Conservation (phyloP, 2,113 vertebrate genomes). For the Saguinus imperator region DNA sequence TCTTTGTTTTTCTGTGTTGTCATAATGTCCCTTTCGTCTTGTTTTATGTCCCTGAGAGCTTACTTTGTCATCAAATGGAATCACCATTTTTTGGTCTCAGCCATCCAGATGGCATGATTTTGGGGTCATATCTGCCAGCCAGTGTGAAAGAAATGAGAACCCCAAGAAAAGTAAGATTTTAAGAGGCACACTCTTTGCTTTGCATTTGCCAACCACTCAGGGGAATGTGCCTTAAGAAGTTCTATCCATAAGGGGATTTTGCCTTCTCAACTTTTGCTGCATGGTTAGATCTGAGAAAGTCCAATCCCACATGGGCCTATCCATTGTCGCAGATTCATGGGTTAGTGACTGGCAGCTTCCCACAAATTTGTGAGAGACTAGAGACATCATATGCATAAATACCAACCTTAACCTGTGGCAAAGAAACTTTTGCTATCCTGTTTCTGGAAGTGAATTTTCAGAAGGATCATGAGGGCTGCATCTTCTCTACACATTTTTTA, state of each 20-base stretch:
- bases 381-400: not conserved
- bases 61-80: not conserved
- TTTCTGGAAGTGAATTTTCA: not conserved
- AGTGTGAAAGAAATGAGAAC: not conserved
- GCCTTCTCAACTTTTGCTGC: not conserved
- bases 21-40: not conserved
- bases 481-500: not conserved
- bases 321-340: not conserved
- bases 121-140: not conserved
- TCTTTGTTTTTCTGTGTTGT: not conserved
- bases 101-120: not conserved
- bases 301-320: not conserved
- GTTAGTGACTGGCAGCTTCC: not conserved
- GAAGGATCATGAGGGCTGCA: not conserved
- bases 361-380: not conserved
- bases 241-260: not conserved
- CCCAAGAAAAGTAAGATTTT: not conserved
- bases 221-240: not conserved
- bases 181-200: not conserved
- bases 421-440: not conserved
- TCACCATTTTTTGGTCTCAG: not conserved
- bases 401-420: not conserved
- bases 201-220: not conserved
- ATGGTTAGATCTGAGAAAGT: not conserved
- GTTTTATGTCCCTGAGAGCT: not conserved